Percentiles rank a stretch among this genome's conserved stretches.
phyloP scores from a whole-genome alignment of 2,797 vertebrate genomes.

The Sebastiscus tertius region DNA sequence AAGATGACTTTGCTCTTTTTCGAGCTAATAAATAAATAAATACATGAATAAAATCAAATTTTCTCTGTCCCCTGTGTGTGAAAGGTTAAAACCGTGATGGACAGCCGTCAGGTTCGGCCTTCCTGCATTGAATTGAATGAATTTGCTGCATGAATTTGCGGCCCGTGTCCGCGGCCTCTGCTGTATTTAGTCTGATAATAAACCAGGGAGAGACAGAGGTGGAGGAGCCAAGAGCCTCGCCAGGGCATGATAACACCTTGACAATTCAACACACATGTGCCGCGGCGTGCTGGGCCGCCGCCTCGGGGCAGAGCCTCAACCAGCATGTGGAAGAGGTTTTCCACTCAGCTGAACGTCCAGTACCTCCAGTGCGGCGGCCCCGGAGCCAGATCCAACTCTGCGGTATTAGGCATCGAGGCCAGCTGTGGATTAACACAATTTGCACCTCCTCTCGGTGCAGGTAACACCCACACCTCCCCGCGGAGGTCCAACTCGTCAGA shows the following conservation, averaged over 20 bases:
- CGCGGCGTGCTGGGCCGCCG: conserved; percentile 60
- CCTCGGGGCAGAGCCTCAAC: conserved; percentile 66
- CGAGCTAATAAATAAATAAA: not conserved
- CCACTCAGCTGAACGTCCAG: conserved; percentile 73
- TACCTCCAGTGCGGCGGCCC: conserved; percentile 53
- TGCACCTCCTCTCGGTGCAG: conserved; percentile 75
- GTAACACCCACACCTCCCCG: conserved; percentile 63
- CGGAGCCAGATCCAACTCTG: conserved; percentile 56
- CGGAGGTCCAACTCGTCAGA: conserved; percentile 52
- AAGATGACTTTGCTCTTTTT: not conserved
- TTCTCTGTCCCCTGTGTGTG: not conserved
- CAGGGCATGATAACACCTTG: conserved; percentile 76
- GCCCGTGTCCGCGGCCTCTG: conserved; percentile 18
- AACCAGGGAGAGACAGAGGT: conserved; percentile 67
- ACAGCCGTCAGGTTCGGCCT: conserved; percentile 12
- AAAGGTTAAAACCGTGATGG: conserved; percentile 4
- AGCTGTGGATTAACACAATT: conserved; percentile 83
- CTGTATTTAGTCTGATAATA: conserved; percentile 73
- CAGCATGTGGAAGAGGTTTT: conserved; percentile 82
- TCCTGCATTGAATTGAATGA: not conserved
- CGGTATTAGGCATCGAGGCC: conserved; percentile 70
- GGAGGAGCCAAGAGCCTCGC: conserved; percentile 53
- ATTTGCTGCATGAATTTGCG: not conserved
- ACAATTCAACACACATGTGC: conserved; percentile 84
- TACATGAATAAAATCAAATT: not conserved